Conservation (phyloP, 2,113 vertebrate genomes). For the Notothenia coriiceps region DNA sequence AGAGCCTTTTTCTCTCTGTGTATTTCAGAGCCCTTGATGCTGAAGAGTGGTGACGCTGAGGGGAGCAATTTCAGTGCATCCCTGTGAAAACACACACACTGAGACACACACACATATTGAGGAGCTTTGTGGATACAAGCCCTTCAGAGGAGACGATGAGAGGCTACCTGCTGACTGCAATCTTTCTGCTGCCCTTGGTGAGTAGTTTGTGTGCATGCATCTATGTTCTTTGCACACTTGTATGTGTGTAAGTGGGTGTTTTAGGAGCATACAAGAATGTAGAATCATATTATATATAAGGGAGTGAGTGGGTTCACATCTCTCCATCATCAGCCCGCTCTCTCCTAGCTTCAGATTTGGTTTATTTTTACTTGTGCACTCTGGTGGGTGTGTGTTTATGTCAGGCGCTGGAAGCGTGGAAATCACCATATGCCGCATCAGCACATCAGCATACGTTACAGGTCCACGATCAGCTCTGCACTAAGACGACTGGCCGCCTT, state of each 20-base stretch:
- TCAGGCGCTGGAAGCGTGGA: conserved; percentile 10
- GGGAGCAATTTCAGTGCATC: conserved; percentile 54
- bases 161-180: conserved; percentile 75
- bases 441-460: conserved; percentile 59
- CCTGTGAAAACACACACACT: conserved; percentile 47
- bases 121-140: conserved; percentile 29
- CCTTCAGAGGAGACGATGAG: conserved; percentile 69
- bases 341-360: neutral
- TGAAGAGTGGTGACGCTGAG: conserved; percentile 44
- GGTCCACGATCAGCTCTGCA: conserved; percentile 50
- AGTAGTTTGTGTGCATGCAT: conserved; percentile 47
- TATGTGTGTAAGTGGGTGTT: conserved; percentile 7
- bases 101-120: conserved; percentile 4
- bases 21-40: conserved; percentile 74
- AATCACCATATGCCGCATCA: conserved; percentile 49
- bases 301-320: neutral
- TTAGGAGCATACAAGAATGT: conserved; percentile 12
- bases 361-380: conserved; percentile 31
- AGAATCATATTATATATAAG: conserved; percentile 1
- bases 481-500: conserved; percentile 27
- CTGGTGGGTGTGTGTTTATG: conserved; percentile 6
- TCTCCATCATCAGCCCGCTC: neutral
- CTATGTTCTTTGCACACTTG: conserved; percentile 11
- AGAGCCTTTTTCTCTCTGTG: conserved; percentile 16
- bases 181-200: conserved; percentile 80